Evolutionary conservation across 2,888 invertebrate species (phyloP), one percentile per base, ranked within the genome.

Genomic region (Drosophila prostipennis): DNA sequence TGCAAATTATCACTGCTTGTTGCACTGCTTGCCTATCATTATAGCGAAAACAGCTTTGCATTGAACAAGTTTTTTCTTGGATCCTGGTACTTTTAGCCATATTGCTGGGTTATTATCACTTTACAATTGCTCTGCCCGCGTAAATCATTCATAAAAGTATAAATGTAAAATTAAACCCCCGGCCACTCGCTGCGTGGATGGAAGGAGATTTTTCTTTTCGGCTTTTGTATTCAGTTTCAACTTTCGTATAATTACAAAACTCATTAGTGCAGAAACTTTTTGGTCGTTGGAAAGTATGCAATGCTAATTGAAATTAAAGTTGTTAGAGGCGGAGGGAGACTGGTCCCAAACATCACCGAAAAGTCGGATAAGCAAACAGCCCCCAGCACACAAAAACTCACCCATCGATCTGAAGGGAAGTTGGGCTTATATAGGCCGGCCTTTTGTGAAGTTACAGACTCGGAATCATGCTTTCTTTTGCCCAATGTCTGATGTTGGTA

Each of bases 201-300:
- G 26, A 6, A 26, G 32, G 3, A 40, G n/a, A 40, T 51, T 57
- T 39, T 52, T 58, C 60, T 40, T 65, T 79, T 58, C 40, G 40
- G 51, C 51, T 70, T 52, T 63, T 61, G 72, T 59, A 72, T 75
- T 78, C 74, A 68, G 69, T 65, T 64, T 80, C 52, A 76, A 80
- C 69, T 81, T 81, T 79, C 40, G 79, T 77, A 76, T 80, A 84
- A 84, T 80, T 80, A 78, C 84, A 72, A 83, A 83, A 80, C 80
- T 83, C 84, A 80, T 80, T 80, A 80, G 64, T 46, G 76, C 32
- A 42, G 36, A 78, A 80, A 64, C 46, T 76, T 70, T 46, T 29
- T 13, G 45, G 39, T 19, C 7, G 23, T 16, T 37, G 29, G 13
- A 16, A 39, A 59, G 51, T 58, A 59, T 48, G 55, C 52, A 71